phyloP scores from a whole-genome alignment of 2,888 invertebrate genomes.

The Nesidiocoris tenuis region DNA sequence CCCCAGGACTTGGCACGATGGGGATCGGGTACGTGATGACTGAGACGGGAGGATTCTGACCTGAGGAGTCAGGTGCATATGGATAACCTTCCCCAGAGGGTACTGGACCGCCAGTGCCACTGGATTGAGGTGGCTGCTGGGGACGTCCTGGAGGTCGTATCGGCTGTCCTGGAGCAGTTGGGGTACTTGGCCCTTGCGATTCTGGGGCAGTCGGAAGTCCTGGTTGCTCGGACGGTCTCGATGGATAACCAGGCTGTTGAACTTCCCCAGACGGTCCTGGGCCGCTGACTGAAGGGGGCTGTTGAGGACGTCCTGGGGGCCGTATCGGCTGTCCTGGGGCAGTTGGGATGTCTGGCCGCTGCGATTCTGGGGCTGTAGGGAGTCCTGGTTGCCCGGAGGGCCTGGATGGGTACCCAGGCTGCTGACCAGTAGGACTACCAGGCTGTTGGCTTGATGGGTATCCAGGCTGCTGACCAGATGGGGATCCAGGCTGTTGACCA shows the following conservation, averaged over 20 bases:
- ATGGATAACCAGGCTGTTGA: neutral
- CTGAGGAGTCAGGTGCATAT: slow-evolving; percentile 44
- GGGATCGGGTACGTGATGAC: slow-evolving; percentile 63
- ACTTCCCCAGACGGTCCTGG: slow-evolving; percentile 50
- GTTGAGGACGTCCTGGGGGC: neutral
- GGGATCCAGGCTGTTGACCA: slow-evolving; percentile 44
- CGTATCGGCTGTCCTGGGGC: neutral
- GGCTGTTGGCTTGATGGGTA: slow-evolving; percentile 45
- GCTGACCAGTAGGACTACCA: slow-evolving; percentile 46
- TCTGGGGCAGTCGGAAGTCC: slow-evolving; percentile 47
- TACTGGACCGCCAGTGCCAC: slow-evolving; percentile 41
- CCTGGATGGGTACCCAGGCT: neutral
- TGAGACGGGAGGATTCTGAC: slow-evolving; percentile 52
- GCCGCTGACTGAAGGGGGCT: slow-evolving; percentile 47
- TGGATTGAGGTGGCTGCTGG: slow-evolving; percentile 46
- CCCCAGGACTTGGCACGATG: slow-evolving; percentile 63
- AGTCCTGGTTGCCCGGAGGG: no score
- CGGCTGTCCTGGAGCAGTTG: slow-evolving; percentile 47
- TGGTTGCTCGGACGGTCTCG: slow-evolving; percentile 48
- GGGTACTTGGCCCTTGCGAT: slow-evolving; percentile 50
- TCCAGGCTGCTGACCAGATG: neutral
- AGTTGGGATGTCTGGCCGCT: neutral
- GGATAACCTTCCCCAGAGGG: slow-evolving; percentile 48
- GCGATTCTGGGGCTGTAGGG: neutral
- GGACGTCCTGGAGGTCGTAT: slow-evolving; percentile 49